phyloP scores from a whole-genome alignment of 64 coral and sea anemone species.

The Anthopleura sola region DNA sequence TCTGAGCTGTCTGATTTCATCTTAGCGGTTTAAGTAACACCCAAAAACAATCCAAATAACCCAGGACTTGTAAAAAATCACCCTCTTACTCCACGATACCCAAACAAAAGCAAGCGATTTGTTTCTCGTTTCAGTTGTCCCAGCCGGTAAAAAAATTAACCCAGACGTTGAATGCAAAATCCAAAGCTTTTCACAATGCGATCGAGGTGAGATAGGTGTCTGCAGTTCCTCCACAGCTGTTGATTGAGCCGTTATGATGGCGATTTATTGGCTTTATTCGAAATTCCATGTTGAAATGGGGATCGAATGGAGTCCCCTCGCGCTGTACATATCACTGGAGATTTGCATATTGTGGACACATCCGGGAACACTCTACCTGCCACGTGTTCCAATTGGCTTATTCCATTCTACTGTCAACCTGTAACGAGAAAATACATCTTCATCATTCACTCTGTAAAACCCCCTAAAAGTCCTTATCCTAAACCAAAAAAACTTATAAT shows the following conservation, averaged over 20 bases:
- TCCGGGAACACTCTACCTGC: constrained; percentile 75
- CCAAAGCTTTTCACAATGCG: background rate
- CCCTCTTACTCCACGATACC: background rate
- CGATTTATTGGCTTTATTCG: constrained; percentile 13
- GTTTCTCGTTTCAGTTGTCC: background rate
- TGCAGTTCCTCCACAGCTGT: background rate
- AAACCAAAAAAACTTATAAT: background rate
- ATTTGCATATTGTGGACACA: constrained; percentile 58
- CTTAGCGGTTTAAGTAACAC: background rate
- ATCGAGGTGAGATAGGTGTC: background rate
- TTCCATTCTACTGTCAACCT: background rate
- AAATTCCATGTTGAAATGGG: background rate
- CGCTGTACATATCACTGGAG: background rate
- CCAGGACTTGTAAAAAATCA: background rate
- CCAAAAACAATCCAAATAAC: background rate
- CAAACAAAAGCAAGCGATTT: constrained; percentile 22
- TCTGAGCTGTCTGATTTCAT: constrained; percentile 33
- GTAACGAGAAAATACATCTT: background rate
- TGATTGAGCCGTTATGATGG: background rate
- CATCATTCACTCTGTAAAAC: background rate
- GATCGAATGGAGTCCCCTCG: constrained; percentile 7
- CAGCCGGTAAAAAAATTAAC: background rate
- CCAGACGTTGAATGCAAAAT: background rate
- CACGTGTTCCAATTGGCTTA: constrained; percentile 96
- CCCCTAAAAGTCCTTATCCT: background rate